Evolutionary conservation across 2,797 vertebrate species (phyloP).

Genomic region (Percopsis omiscomaycus): DNA sequence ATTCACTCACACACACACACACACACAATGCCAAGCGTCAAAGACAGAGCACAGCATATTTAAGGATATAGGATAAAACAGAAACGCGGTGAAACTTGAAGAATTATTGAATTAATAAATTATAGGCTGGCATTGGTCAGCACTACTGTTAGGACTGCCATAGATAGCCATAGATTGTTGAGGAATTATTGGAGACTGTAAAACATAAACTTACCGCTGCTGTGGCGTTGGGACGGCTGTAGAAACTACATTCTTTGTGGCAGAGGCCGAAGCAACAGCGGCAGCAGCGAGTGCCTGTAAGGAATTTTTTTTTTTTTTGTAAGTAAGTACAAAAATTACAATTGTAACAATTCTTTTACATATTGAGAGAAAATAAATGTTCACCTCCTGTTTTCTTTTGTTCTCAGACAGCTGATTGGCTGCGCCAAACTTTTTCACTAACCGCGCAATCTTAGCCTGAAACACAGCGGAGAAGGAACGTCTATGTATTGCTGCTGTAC

Average conservation of each 20-base stretch:
- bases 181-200: conserved; percentile 11
- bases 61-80: background rate
- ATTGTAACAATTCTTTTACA: background rate
- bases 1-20: conserved; percentile 18
- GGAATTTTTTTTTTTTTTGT: conserved; percentile 4
- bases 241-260: conserved; percentile 1
- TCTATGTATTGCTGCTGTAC: too few species aligned
- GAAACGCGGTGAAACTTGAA: background rate
- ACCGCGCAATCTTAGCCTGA: conserved; percentile 90
- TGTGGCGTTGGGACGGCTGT: conserved; percentile 42
- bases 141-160: too few species aligned
- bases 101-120: background rate
- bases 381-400: conserved; percentile 86
- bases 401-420: conserved; percentile 88
- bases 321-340: background rate
- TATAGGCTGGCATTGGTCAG: too few species aligned
- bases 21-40: conserved; percentile 53
- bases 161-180: background rate
- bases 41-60: conserved; percentile 27
- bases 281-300: conserved; percentile 61
- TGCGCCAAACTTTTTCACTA: conserved; percentile 93
- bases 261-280: conserved; percentile 17
- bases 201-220: conserved; percentile 45
- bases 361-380: background rate
- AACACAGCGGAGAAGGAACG: conserved; percentile 18